Conservation (phyloP, 2,888 invertebrate genomes). For the Drosophila prostipennis region DNA sequence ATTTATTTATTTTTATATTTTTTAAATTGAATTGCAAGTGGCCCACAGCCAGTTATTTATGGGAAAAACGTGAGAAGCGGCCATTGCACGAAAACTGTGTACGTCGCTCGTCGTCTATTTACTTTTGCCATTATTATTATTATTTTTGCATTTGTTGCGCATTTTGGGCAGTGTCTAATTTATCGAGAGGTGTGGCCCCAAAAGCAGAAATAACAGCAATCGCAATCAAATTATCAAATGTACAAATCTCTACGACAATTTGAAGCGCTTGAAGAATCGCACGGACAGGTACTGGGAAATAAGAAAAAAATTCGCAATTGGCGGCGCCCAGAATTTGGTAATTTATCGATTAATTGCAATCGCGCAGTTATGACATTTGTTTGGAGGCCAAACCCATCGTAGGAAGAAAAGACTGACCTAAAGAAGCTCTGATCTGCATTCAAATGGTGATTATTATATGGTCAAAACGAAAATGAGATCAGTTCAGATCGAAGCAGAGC, state of each 20-base stretch:
- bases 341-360: constrained; percentile 25
- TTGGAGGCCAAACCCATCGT: constrained; percentile 23
- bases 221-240: constrained; percentile 65
- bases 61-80: constrained; percentile 70
- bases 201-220: constrained; percentile 29
- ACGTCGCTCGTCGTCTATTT: constrained; percentile 49
- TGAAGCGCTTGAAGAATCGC: constrained; percentile 29
- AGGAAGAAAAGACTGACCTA: constrained; percentile 17
- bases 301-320: constrained; percentile 10
- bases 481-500: constrained; percentile 13
- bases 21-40: constrained; percentile 53
- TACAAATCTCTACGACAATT: constrained; percentile 54
- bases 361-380: constrained; percentile 22
- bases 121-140: constrained; percentile 56
- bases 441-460: constrained; percentile 24
- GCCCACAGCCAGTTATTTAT: constrained; percentile 54
- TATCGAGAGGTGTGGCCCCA: constrained; percentile 67
- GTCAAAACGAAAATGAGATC: constrained; percentile 25
- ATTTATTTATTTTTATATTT: constrained; percentile 46
- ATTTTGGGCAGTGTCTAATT: constrained; percentile 54
- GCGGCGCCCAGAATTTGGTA: constrained; percentile 30
- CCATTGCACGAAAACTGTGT: constrained; percentile 71
- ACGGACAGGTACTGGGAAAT: constrained; percentile 14
- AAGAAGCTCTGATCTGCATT: constrained; percentile 25
- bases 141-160: constrained; percentile 38